Evolutionary conservation across 2,797 vertebrate species (phyloP), one percentile per base, ranked within the genome.

Genomic region (Clamator glandarius): DNA sequence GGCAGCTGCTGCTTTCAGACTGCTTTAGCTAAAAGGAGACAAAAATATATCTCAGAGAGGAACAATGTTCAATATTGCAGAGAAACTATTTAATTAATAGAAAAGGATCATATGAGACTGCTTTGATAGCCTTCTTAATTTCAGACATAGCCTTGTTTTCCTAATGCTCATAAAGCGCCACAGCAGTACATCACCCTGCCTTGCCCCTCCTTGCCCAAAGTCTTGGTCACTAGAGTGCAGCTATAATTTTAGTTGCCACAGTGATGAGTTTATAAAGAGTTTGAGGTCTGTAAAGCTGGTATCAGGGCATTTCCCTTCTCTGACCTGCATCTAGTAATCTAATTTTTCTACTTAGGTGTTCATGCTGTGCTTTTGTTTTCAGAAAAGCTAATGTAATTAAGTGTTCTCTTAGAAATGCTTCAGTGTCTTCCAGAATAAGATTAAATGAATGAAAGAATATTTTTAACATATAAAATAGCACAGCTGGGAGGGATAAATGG

Each of bases 301-400:
- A 75, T 78, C 77, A 87, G 64, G 74, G 54, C 62, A 69, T 90
- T 62, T 61, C 36, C 67, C 88, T 93, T 59, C 58, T 46, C 24
- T 54, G 64, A 89, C n/a, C 74, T 76, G 41, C 52, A 70, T 73
- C 33, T 31, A 55, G 66, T 76, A 82, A 93, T 87, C 87, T 92
- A 78, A 86, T 96, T 89, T 90, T 91, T 74, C 51, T 46, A 19
- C 88, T 79, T 86, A 90, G 76, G 88, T 94, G 75, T 89, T 93
- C 20, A 2, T 51, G 61, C 72, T 89, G 68, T 93, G 81, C 86
- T 92, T 93, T 95, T 93, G 77, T 86, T 96, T 93, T 81, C 67
- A 89, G 87, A 93, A 94, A 94, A 79, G 59, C 36, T 96, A 95
- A 97, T 96, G 87, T 96, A 93, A 94, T 97, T 96, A 96, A 82